phyloP scores from a whole-genome alignment of 2,888 invertebrate species.

The Noctua comes region DNA sequence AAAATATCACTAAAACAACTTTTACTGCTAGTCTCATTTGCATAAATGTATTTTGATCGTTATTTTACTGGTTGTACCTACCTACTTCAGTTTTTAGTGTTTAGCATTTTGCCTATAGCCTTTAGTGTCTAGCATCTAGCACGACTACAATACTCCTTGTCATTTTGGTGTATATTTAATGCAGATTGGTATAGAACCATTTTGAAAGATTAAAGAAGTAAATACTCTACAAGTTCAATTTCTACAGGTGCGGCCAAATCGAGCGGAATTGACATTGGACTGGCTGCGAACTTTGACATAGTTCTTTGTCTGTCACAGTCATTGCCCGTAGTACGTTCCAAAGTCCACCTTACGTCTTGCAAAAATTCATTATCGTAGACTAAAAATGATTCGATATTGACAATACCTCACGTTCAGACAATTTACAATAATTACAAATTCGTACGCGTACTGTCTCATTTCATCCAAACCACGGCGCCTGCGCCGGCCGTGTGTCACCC shows the following conservation, averaged over 20 bases:
- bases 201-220: background rate
- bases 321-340: background rate
- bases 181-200: background rate
- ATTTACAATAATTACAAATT: slow-evolving; percentile 6
- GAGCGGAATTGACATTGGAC: background rate
- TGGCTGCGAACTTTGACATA: background rate
- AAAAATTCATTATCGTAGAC: background rate
- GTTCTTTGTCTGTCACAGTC: background rate
- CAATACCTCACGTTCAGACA: background rate
- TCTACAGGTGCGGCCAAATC: background rate
- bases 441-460: slow-evolving; percentile 16
- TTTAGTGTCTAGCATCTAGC: background rate
- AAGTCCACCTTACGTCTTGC: background rate
- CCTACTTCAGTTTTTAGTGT: slow-evolving; percentile 28
- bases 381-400: background rate
- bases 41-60: slow-evolving; percentile 61
- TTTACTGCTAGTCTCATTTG: slow-evolving; percentile 62
- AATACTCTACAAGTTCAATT: background rate
- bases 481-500: slow-evolving; percentile 48
- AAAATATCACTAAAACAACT: slow-evolving; percentile 58
- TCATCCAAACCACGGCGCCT: slow-evolving; percentile 34
- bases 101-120: background rate
- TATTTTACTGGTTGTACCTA: slow-evolving; percentile 49
- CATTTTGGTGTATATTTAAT: background rate
- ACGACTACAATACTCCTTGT: background rate